Conservation (phyloP, 2,113 vertebrate genomes). For the Stegastes partitus region DNA sequence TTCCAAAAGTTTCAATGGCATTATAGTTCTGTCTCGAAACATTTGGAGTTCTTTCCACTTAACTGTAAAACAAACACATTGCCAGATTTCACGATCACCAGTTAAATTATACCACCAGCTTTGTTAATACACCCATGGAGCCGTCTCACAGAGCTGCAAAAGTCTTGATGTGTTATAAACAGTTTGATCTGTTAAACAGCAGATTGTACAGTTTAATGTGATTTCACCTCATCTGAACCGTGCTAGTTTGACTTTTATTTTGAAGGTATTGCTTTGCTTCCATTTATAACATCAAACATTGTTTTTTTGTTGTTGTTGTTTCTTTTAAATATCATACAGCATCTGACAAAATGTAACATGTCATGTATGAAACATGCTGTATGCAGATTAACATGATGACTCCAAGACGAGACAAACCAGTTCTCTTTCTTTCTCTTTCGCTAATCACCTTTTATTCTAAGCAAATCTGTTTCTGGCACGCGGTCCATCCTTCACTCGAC, state of each 20-base stretch:
- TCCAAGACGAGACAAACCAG: constrained; percentile 20
- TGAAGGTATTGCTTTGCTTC: background rate
- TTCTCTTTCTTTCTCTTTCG: constrained; percentile 28
- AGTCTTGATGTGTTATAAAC: too few species aligned
- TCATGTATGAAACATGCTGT: too few species aligned
- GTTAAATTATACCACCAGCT: too few species aligned
- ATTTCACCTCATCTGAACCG: background rate
- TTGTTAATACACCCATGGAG: too few species aligned
- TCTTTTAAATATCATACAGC: background rate
- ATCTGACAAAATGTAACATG: background rate
- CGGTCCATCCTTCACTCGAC: constrained; percentile 60
- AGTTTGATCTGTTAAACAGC: too few species aligned
- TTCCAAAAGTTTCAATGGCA: too few species aligned
- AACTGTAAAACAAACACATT: too few species aligned
- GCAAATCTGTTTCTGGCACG: constrained; percentile 55
- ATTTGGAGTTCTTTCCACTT: too few species aligned
- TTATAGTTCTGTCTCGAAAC: too few species aligned
- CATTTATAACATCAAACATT: background rate
- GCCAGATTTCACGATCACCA: too few species aligned
- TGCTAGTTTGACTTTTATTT: background rate
- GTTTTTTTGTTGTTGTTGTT: background rate
- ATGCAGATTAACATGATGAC: constrained; percentile 28
- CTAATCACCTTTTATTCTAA: constrained; percentile 48
- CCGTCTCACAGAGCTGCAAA: too few species aligned
- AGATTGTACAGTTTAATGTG: background rate